Conservation (phyloP, 2,888 invertebrate genomes). For the Microplitis manilae region DNA sequence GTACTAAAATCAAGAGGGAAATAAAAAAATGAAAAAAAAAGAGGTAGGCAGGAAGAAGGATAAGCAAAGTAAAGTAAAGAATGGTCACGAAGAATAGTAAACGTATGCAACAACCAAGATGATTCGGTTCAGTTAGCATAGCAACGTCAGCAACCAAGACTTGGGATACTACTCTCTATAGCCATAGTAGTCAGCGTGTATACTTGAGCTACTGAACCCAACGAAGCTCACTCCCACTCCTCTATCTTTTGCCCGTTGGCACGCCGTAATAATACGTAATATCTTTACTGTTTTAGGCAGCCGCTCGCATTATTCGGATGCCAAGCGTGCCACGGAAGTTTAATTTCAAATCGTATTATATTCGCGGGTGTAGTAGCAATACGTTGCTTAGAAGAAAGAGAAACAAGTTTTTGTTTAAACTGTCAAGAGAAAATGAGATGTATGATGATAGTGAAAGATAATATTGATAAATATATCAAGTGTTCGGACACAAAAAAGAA, state of each 20-base stretch:
- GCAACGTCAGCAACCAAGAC: slow-evolving; percentile 37
- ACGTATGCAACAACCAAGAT: slow-evolving; percentile 34
- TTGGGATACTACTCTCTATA: neutral
- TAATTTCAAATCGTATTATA: slow-evolving; percentile 69
- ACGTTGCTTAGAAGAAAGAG: slow-evolving; percentile 29
- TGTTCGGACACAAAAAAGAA: too few relatives aligned
- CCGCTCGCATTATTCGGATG: slow-evolving; percentile 67
- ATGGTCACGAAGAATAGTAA: slow-evolving; percentile 33
- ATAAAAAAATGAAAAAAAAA: slow-evolving; percentile 14
- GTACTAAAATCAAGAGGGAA: neutral
- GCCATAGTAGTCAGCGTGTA: slow-evolving; percentile 21
- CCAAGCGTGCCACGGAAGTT: slow-evolving; percentile 67
- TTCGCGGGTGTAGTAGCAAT: slow-evolving; percentile 53
- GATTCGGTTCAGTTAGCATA: slow-evolving; percentile 45
- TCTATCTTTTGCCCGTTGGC: slow-evolving; percentile 52
- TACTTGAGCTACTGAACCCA: slow-evolving; percentile 4
- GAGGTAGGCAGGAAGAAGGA: slow-evolving; percentile 4
- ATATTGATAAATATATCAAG: too few relatives aligned
- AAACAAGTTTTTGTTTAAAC: slow-evolving; percentile 23
- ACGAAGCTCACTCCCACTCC: slow-evolving; percentile 16
- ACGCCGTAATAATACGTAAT: slow-evolving; percentile 69
- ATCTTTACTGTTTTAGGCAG: slow-evolving; percentile 69
- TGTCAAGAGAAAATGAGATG: slow-evolving; percentile 9
- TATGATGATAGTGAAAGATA: neutral
- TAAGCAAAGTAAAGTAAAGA: slow-evolving; percentile 24